Evolutionary conservation across 2,113 vertebrate genomes (phyloP).

Genomic region (Strix uralensis): DNA sequence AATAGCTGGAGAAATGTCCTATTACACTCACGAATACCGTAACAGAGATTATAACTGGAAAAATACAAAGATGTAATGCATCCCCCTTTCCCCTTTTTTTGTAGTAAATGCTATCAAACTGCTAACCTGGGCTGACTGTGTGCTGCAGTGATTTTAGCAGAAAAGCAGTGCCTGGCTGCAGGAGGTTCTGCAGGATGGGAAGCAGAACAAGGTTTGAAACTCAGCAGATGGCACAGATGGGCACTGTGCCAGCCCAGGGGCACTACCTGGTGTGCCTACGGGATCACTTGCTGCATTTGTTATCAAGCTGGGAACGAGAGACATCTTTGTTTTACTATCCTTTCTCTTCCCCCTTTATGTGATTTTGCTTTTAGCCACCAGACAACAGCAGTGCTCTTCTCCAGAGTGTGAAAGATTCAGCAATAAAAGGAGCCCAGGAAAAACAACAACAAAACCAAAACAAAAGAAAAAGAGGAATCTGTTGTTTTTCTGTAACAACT

Average conservation of each 20-base stretch:
- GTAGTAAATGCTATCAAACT: neutral
- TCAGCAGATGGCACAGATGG: conserved; percentile 44
- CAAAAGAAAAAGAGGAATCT: neutral
- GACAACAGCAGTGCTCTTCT: conserved; percentile 15
- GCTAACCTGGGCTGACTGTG: neutral
- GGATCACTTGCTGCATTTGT: neutral
- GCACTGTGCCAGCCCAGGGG: neutral
- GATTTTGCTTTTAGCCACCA: neutral
- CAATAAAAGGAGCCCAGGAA: neutral
- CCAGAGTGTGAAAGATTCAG: neutral
- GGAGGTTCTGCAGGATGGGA: neutral
- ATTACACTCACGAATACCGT: neutral
- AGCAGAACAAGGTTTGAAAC: neutral
- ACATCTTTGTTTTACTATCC: neutral
- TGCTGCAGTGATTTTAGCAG: neutral
- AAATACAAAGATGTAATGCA: neutral
- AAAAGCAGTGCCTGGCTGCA: neutral
- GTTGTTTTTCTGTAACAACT: neutral
- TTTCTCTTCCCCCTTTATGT: neutral
- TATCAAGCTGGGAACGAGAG: neutral
- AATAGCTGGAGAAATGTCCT: neutral
- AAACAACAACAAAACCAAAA: neutral
- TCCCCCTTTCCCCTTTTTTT: neutral
- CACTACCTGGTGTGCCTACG: neutral
- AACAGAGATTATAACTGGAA: neutral